A percentile compares a stretch with the other conserved stretches of the same genome.
Conservation (phyloP, 2,888 invertebrate species). For the Tanypteryx hageni region DNA sequence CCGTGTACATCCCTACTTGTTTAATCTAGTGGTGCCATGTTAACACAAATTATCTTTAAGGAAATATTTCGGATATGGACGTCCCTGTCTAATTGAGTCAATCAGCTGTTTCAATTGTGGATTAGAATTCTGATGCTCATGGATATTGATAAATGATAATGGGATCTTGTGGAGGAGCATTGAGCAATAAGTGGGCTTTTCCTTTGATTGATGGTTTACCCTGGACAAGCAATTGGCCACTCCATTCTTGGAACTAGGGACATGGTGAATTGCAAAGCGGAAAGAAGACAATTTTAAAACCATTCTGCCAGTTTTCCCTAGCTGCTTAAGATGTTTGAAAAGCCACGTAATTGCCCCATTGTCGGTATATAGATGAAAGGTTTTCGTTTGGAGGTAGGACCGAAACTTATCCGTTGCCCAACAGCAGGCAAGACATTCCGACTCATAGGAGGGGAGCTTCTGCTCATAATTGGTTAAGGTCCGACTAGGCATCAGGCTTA, state of each 20-base stretch:
- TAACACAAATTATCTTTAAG: not conserved
- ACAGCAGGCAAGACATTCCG: not conserved
- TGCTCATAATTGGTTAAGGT: not conserved
- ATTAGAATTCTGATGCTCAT: not conserved
- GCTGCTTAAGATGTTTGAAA: not conserved
- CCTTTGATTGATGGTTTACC: not conserved
- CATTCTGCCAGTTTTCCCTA: not conserved
- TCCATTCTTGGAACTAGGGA: not conserved
- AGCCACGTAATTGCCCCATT: not conserved
- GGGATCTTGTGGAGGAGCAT: not conserved
- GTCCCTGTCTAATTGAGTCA: not conserved
- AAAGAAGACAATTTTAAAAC: slow-evolving; percentile 9
- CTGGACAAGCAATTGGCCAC: not conserved
- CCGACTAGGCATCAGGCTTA: not conserved
- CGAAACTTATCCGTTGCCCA: not conserved
- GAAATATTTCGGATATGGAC: not conserved
- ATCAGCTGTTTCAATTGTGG: not conserved
- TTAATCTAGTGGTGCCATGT: not conserved
- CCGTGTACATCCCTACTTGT: too few species aligned
- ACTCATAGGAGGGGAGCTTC: not conserved
- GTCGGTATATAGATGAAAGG: not conserved
- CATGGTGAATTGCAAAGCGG: not conserved
- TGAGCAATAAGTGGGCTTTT: not conserved
- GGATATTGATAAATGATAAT: not conserved
- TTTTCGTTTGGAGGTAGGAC: not conserved